Percentiles rank a stretch among this genome's conserved stretches.
Evolutionary conservation across 2,797 vertebrate genomes (phyloP).

Genomic region (Neosalanx taihuensis): DNA sequence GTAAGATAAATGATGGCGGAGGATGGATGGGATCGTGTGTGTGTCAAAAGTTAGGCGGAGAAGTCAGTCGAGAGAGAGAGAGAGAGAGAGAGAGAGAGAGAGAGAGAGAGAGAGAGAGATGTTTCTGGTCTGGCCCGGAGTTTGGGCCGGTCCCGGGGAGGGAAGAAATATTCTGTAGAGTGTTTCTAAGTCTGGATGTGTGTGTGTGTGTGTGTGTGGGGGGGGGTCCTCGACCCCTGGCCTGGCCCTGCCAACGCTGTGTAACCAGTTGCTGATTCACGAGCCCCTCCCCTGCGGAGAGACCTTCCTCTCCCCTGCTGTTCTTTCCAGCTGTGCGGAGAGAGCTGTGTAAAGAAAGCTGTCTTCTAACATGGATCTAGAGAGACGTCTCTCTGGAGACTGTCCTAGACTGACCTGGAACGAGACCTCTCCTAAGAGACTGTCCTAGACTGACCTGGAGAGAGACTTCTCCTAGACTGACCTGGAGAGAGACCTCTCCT

Average conservation of each 20-base stretch:
- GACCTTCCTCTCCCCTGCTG: slow-evolving; percentile 84
- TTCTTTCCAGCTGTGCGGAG: slow-evolving; percentile 75
- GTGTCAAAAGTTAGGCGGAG: slow-evolving; percentile 16
- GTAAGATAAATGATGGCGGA: slow-evolving; percentile 57
- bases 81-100: too few relatives aligned
- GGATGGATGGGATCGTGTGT: slow-evolving; percentile 42
- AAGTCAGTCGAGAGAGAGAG: slow-evolving; percentile 18
- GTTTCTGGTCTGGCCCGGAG: slow-evolving; percentile 14
- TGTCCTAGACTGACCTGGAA: slow-evolving; percentile 83
- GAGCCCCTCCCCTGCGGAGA: slow-evolving; percentile 74
- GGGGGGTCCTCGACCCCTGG: slow-evolving; percentile 52
- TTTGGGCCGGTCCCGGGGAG: slow-evolving; percentile 10
- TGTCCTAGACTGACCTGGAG: neutral
- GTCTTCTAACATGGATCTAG: slow-evolving; percentile 17
- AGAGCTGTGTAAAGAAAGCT: slow-evolving; percentile 25
- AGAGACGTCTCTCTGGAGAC: neutral
- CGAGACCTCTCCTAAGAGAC: too few relatives aligned
- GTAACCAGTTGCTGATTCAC: slow-evolving; percentile 87
- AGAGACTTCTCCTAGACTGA: slow-evolving; percentile 67
- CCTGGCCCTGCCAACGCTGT: slow-evolving; percentile 65
- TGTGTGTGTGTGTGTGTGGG: slow-evolving; percentile 50
- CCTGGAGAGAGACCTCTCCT: slow-evolving; percentile 74
- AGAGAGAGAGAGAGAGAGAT: too few relatives aligned
- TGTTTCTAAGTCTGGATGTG: slow-evolving; percentile 30
- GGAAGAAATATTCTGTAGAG: too few relatives aligned